phyloP scores from a whole-genome alignment of 2,113 vertebrate species.

The Bubo blakistoni region DNA sequence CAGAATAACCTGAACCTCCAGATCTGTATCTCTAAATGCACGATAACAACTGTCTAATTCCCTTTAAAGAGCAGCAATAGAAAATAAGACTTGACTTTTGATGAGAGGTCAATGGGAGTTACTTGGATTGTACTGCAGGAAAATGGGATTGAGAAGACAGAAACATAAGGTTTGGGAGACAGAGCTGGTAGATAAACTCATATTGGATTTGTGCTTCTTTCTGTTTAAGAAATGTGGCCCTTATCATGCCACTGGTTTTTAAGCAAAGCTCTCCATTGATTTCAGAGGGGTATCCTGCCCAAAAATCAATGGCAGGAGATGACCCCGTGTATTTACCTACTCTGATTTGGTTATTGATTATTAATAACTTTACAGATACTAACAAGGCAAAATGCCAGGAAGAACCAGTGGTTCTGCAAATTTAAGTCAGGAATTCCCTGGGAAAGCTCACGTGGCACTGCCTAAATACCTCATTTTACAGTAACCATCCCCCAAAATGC shows the following conservation, averaged over 20 bases:
- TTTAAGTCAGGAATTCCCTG: not conserved
- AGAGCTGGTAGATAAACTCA: not conserved
- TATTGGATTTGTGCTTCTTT: not conserved
- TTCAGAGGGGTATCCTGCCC: not conserved
- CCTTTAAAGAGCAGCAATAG: not conserved
- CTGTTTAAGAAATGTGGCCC: not conserved
- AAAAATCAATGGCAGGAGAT: not conserved
- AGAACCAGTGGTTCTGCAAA: not conserved
- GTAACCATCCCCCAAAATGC: not conserved
- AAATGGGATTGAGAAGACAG: not conserved
- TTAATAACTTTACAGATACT: constrained; percentile 16
- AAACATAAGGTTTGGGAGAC: not conserved
- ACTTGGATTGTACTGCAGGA: not conserved
- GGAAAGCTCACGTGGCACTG: not conserved
- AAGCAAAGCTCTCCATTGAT: constrained; percentile 17
- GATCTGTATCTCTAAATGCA: not conserved
- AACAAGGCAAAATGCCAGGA: not conserved
- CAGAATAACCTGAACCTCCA: not conserved
- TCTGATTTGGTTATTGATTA: not conserved
- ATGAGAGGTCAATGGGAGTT: not conserved
- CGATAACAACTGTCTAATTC: not conserved
- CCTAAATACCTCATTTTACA: not conserved
- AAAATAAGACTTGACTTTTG: not conserved
- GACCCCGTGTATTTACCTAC: not conserved
- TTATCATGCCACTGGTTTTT: not conserved